Evolutionary conservation across 2,888 invertebrate species (phyloP).

Genomic region (Cerastis leucographa): DNA sequence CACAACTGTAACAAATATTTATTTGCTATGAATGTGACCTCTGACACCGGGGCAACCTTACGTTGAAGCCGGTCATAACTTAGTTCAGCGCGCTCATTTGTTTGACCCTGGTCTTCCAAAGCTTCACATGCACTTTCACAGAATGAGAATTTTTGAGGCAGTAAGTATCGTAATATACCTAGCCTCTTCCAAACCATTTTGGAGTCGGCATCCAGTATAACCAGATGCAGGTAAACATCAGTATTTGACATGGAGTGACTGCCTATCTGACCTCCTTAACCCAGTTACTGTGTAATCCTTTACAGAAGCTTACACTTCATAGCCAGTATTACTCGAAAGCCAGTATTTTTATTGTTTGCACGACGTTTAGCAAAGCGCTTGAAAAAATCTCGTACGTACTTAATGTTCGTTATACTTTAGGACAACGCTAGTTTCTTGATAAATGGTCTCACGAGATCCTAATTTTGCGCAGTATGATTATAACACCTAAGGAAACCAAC

Average conservation of each 20-base stretch:
- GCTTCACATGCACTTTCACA: not conserved
- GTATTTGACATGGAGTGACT: not conserved
- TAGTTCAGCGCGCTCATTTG: conserved; percentile 28
- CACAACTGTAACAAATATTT: conserved; percentile 23
- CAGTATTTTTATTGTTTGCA: not conserved
- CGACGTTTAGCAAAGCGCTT: not conserved
- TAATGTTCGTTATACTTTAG: not conserved
- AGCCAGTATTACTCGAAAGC: too few relatives aligned
- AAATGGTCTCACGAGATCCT: not conserved
- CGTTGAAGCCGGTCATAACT: conserved; percentile 33
- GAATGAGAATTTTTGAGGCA: not conserved
- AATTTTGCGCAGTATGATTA: conserved; percentile 8
- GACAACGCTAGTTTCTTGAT: not conserved
- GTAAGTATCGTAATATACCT: not conserved
- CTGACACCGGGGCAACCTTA: conserved; percentile 7
- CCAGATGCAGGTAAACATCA: not conserved
- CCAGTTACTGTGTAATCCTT: not conserved
- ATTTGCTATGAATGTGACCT: conserved; percentile 26
- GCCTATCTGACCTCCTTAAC: not conserved
- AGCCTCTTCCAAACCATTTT: not conserved
- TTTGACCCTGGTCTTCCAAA: conserved; percentile 22
- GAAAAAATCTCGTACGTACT: not conserved
- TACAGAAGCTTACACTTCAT: too few relatives aligned
- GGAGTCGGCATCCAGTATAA: not conserved
- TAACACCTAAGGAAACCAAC: conserved; percentile 27